Base-by-base conservation (phyloP, 2,113 vertebrate species). In the Scolopax mira region DNA sequence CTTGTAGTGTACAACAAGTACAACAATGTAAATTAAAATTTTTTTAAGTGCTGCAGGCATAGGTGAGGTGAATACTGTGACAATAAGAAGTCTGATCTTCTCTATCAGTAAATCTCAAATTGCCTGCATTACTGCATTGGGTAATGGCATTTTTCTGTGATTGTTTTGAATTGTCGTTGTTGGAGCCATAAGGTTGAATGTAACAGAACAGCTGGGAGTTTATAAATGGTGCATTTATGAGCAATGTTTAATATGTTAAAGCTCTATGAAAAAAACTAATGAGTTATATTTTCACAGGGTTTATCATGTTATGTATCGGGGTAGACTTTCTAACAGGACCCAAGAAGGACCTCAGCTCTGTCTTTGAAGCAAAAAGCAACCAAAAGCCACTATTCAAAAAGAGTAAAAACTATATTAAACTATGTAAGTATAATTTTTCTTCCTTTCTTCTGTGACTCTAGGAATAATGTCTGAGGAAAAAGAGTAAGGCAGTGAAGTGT, bases 231-330 rank as follows among this genome's bases (percentile, higher is more conserved):
- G 3, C 23, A 19, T 88, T 71, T 70, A 22, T 86, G 15, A 78
- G 19, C 72, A 44, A 37, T 78, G 31, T 84, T 70, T 87, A 60
- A 57, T 25, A 25, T 52, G 51, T 71, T 87, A 90, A 93, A 67
- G 15, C 12, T 74, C 28, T 84, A 19, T 37, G 57, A 65, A 71
- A 77, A 90, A 84, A 52, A 33, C 6, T 24, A 73, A 90, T 84
- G 7, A 39, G 12, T 66, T 49, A 3, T 87, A 31, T 89, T 97
- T 96, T 96, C 93, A 83, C 91, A 98, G 98, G 97, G 14, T 91
- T 96, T 67, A 57, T 97, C 48, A 96, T 98, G 96, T 42, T 97
- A 24, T 95, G 97, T 83, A 81, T 98, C 94, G 97, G 98, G 7
- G 14, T 97, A 62, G 94, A 57, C 52, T 84, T 97, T 87, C 70